Evolutionary conservation across 2,113 vertebrate genomes (phyloP), one percentile per base, ranked within the genome.

Genomic region (Sylvietta virens): DNA sequence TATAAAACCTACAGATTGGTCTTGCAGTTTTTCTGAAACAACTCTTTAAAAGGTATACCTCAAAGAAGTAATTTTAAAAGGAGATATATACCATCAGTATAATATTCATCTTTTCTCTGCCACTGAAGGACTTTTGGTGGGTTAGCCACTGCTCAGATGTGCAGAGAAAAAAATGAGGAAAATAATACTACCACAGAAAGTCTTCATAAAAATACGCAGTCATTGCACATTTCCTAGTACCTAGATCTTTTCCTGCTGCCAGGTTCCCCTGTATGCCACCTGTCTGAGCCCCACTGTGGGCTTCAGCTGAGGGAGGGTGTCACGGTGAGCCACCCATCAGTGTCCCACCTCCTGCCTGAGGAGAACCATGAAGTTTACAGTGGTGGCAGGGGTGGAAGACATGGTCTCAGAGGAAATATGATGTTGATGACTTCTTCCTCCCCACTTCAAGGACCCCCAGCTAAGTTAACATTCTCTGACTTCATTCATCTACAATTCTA

Each of bases 311-410:
- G 26, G n/a, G 26, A 81, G 23, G 13, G 16, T 33, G 22, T 30
- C 20, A 28, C 2, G 57, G 54, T 1, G 40, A 88, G 53, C 7
- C n/a, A 58, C 7, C 8, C 0, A 0, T 3, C 27, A 44, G 42
- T 1, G 5, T 80, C 71, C 42, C n/a, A 33, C 3, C 1, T 26
- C 62, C 31, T 22, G 11, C 11, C 39, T 28, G 22, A 28, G 30
- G 23, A 76, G 39, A 87, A 53, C 26, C n/a, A n/a, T 11, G 27
- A 60, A 15, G 15, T n/a, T 73, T 23, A 17, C 53, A 18, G 51
- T 2, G 33, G 56, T n/a, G 37, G 51, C 48, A 85, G 35, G 6
- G 26, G 13, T 26, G 23, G 66, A 47, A 24, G 39, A 56, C 19
- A 4, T 15, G 23, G 9, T 81, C 22, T 45, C 20, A 23, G 44